phyloP scores from a whole-genome alignment of 2,888 invertebrate species.

The Leucozona laternaria region DNA sequence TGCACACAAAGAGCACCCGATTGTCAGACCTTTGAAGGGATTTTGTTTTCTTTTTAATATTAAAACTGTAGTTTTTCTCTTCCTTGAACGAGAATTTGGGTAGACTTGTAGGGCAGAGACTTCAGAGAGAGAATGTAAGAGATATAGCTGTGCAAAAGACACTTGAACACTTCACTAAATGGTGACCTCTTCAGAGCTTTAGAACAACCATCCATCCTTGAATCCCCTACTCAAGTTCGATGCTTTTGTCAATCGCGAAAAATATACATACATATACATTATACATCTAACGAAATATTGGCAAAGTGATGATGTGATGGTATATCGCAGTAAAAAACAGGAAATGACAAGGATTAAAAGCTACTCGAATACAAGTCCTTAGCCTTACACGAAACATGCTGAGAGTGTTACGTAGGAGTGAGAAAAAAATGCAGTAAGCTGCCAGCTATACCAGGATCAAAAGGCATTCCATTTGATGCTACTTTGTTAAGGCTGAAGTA shows the following conservation, averaged over 20 bases:
- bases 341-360: constrained; percentile 72
- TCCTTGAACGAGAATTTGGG: not conserved
- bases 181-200: constrained; percentile 36
- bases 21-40: constrained; percentile 17
- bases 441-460: constrained; percentile 56
- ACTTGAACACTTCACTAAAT: constrained; percentile 33
- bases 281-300: not conserved
- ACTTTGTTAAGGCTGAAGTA: constrained; percentile 50
- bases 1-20: constrained; percentile 49
- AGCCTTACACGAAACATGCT: constrained; percentile 28
- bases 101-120: too few species aligned
- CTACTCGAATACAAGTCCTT: constrained; percentile 63
- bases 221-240: constrained; percentile 25
- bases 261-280: not conserved
- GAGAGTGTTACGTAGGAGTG: constrained; percentile 19
- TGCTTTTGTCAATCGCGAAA: constrained; percentile 65
- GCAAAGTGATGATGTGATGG: constrained; percentile 44
- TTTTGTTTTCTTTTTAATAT: not conserved
- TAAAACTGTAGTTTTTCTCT: not conserved
- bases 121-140: not conserved
- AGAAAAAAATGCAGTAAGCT: constrained; percentile 39
- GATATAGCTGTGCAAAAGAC: constrained; percentile 1
- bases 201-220: constrained; percentile 34
- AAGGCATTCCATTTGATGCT: constrained; percentile 39
- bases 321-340: constrained; percentile 39